Percentiles rank a stretch among this genome's conserved stretches.
These are phyloP conservation scores for Hormaphis cornu DNA, from an alignment of 1,140 invertebrate genomes.

Conservation along the genomic window DNA sequence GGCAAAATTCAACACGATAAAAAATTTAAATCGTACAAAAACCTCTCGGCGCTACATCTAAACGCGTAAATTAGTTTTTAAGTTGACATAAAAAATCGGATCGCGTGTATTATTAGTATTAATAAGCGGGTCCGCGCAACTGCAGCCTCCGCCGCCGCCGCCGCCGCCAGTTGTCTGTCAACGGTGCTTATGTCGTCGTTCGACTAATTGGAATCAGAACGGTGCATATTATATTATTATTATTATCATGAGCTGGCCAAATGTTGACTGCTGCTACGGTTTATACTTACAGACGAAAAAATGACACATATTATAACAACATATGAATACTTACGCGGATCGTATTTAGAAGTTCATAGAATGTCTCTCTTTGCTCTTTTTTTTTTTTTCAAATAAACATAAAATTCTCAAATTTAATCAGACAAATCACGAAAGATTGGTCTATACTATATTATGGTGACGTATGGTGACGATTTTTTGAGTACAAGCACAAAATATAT, in stretches of 20 bases:
- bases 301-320: too few relatives aligned
- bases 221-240: slow-evolving; percentile 15
- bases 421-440: too few relatives aligned
- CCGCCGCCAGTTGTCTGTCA: slow-evolving; percentile 18
- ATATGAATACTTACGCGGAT: too few relatives aligned
- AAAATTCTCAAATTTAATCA: too few relatives aligned
- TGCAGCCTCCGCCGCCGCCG: too few relatives aligned
- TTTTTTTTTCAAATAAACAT: too few relatives aligned
- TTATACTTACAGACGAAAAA: neutral
- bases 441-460: too few relatives aligned
- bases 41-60: slow-evolving; percentile 7
- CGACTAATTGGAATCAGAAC: slow-evolving; percentile 33
- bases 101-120: neutral
- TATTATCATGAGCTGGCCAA: slow-evolving; percentile 20
- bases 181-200: slow-evolving; percentile 22
- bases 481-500: too few relatives aligned
- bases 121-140: too few relatives aligned
- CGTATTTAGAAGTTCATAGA: too few relatives aligned
- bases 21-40: neutral
- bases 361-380: too few relatives aligned
- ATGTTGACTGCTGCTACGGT: neutral
- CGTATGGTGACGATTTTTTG: too few relatives aligned
- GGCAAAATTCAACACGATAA: neutral
- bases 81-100: slow-evolving; percentile 31
- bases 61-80: slow-evolving; percentile 31